Conservation (phyloP, 2,888 invertebrate genomes). For the Gortyna flavago region DNA sequence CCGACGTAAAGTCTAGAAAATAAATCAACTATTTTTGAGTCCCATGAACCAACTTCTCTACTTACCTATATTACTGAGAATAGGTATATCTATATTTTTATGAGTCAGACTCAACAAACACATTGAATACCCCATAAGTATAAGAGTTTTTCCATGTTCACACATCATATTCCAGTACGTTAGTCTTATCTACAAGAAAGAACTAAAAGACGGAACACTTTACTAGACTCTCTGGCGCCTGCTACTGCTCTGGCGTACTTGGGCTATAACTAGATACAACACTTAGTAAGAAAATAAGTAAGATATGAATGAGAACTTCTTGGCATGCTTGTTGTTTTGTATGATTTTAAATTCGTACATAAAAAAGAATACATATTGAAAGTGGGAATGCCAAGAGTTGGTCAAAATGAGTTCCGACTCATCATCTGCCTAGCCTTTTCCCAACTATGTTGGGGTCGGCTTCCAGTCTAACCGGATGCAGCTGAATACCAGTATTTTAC, state of each 20-base stretch:
- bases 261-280: constrained; percentile 4
- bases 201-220: constrained; percentile 18
- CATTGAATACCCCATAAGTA: background rate
- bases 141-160: constrained; percentile 6
- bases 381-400: background rate
- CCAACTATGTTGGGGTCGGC: no score
- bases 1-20: background rate
- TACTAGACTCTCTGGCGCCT: constrained; percentile 38
- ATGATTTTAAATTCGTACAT: background rate
- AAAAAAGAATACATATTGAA: background rate
- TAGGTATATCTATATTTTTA: background rate
- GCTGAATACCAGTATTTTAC: no score
- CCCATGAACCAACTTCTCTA: background rate
- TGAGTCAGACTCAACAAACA: constrained; percentile 5
- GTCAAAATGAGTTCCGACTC: background rate
- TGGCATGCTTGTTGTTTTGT: background rate
- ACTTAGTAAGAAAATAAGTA: background rate
- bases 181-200: constrained; percentile 20
- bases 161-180: constrained; percentile 14
- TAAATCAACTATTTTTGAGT: background rate
- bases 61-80: background rate
- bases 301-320: constrained; percentile 20
- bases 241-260: background rate
- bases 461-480: no score
- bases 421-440: no score